Percentiles rank a stretch among this genome's conserved stretches.
phyloP scores from a whole-genome alignment of 2,797 vertebrate species.

The Cossypha polioptera region DNA sequence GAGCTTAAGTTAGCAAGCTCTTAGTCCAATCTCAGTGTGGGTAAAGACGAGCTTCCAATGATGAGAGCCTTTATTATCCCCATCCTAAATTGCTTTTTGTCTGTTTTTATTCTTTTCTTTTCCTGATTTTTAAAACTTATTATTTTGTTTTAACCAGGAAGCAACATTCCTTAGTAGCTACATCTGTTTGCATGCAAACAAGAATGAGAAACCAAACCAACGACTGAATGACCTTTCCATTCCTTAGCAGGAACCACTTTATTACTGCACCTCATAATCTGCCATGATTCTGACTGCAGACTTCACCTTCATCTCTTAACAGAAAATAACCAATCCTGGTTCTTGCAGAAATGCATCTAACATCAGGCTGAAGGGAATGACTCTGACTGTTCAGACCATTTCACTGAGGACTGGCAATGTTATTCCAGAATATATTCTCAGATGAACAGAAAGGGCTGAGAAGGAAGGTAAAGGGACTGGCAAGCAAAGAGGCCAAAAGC shows the following conservation, averaged over 20 bases:
- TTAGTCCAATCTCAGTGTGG: not conserved
- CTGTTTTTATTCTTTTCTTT: not conserved
- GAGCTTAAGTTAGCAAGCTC: not conserved
- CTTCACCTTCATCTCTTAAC: not conserved
- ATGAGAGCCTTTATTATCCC: not conserved
- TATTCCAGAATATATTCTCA: not conserved
- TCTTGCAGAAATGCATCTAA: not conserved
- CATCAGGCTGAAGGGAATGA: not conserved
- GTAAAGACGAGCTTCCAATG: not conserved
- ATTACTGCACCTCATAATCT: not conserved
- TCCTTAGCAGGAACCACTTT: not conserved
- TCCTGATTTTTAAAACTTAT: rapidly evolving
- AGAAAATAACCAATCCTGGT: not conserved
- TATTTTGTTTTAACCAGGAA: not conserved
- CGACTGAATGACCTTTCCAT: not conserved
- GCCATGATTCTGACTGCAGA: not conserved
- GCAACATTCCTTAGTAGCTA: not conserved
- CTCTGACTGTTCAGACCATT: not conserved
- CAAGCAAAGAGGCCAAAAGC: not conserved
- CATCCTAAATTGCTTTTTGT: not conserved
- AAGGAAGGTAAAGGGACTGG: not conserved
- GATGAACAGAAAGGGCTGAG: not conserved
- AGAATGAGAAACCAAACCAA: not conserved
- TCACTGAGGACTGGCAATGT: not conserved
- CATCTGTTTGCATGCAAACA: not conserved